phyloP scores from a whole-genome alignment of 2,113 vertebrate species.

The Heteronetta atricapilla region DNA sequence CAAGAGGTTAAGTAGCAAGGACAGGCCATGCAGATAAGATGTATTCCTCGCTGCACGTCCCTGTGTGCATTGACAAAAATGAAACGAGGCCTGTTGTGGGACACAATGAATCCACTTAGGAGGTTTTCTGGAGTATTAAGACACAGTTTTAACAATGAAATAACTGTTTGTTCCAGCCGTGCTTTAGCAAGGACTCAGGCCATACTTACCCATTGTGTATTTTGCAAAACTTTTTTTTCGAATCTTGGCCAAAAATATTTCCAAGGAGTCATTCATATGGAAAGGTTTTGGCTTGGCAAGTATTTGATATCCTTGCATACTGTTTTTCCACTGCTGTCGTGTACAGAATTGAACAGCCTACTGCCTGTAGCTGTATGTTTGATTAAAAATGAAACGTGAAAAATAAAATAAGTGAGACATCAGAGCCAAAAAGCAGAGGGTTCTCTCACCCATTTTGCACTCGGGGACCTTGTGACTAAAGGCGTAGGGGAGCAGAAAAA shows the following conservation, averaged over 20 bases:
- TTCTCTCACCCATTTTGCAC: background rate
- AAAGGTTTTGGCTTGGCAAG: slow-evolving; percentile 37
- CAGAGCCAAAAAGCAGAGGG: background rate
- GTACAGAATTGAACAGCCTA: background rate
- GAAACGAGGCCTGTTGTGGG: background rate
- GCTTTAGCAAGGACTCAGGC: background rate
- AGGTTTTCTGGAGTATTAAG: slow-evolving; percentile 43
- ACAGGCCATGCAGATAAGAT: background rate
- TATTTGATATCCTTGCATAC: background rate
- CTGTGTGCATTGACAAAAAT: background rate
- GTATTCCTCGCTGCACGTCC: background rate
- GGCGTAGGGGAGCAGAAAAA: rapidly evolving
- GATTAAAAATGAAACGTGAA: background rate
- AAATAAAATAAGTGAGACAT: background rate
- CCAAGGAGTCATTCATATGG: slow-evolving; percentile 61
- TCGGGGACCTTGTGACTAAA: background rate
- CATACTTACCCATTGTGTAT: slow-evolving; percentile 17
- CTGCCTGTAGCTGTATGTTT: background rate
- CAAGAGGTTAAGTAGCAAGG: background rate
- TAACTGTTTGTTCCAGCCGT: slow-evolving; percentile 42
- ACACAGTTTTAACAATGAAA: slow-evolving; percentile 58
- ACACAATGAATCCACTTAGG: slow-evolving; percentile 43
- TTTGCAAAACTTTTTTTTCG: background rate
- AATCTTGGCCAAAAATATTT: slow-evolving; percentile 58
- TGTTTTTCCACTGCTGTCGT: background rate